Base-by-base conservation (phyloP, 2,113 vertebrate genomes). In the Centropus bengalensis region DNA sequence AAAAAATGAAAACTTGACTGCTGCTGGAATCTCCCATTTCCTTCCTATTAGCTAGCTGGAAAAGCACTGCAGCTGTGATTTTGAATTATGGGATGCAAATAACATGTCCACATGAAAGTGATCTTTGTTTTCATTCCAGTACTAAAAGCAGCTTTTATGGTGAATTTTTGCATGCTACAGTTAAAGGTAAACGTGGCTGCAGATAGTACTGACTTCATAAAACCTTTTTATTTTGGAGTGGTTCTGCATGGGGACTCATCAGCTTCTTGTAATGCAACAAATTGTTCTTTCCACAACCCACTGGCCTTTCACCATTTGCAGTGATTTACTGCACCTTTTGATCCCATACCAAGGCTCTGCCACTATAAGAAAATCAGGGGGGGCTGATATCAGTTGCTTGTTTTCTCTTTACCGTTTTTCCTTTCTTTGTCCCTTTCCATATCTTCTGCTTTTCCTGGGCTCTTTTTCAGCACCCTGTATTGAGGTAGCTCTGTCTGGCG, bases 231-330 rank as follows among this genome's bases (percentile, higher is more conserved):
- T 79, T 71, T 23, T 88, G 56, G 18, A 70, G 81, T 68, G 27
- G 44, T 56, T 83, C 13, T 60, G 71, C 26, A 4, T 10, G 68
- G 82, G 73, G 70, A 51, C 33, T 89, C 30, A 49, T 27, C 2
- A 8, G 32, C 84, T 93, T 21, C 87, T 85, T 91, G 59, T 59
- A 77, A 74, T 55, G 71, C 82, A 93, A 88, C 75, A 94, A 78
- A 85, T 74, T 80, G 47, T 81, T 90, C 64, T 92, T 88, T 92
- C 76, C 44, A 78, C 63, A 81, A 80, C 73, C 19, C 76, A 75
- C 75, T 86, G 79, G 60, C 66, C 40, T 95, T 94, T 94, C 89
- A 86, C 56, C 26, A 55, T 86, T 94, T 82, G 42, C 62, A 76
- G 62, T 86, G 86, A 88, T 96, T 94, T 94, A 94, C 56, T 74